Conservation (phyloP, 2,113 vertebrate genomes). For the Anthoscopus minutus region DNA sequence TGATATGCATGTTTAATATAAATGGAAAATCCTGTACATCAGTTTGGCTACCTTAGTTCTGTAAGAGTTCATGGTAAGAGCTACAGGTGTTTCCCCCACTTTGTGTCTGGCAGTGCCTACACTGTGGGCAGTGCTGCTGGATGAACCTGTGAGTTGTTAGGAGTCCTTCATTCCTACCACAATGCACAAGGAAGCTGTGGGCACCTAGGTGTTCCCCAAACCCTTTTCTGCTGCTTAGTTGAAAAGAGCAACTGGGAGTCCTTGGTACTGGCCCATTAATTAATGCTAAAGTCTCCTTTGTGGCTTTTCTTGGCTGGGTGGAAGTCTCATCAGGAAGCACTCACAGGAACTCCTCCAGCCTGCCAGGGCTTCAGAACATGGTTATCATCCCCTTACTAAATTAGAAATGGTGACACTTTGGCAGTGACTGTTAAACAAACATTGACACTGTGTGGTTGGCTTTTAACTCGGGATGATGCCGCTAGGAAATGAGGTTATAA, state of each 20-base stretch:
- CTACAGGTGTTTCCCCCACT: not conserved
- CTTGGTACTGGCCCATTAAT: not conserved
- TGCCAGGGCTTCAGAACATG: not conserved
- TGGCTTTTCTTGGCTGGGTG: not conserved
- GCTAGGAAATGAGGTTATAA: slow-evolving; percentile 25
- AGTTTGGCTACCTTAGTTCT: not conserved
- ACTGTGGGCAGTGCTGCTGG: accelerated
- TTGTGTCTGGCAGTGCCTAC: accelerated
- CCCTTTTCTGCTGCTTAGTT: not conserved
- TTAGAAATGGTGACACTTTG: not conserved
- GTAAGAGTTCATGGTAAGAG: not conserved
- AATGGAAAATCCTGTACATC: not conserved
- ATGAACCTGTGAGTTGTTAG: not conserved
- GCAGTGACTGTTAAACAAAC: not conserved
- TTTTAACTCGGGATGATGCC: not conserved
- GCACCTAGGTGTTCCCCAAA: not conserved
- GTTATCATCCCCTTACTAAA: not conserved
- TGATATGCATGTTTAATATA: not conserved
- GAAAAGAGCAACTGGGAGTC: not conserved
- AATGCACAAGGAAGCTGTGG: not conserved
- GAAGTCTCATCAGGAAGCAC: not conserved
- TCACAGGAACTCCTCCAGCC: not conserved
- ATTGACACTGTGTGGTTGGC: not conserved
- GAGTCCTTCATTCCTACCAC: not conserved
- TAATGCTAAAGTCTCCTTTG: not conserved